These are phyloP conservation scores for Halcyon malimbica DNA, from an alignment of 2,113 vertebrate genomes.

Conservation along the genomic window DNA sequence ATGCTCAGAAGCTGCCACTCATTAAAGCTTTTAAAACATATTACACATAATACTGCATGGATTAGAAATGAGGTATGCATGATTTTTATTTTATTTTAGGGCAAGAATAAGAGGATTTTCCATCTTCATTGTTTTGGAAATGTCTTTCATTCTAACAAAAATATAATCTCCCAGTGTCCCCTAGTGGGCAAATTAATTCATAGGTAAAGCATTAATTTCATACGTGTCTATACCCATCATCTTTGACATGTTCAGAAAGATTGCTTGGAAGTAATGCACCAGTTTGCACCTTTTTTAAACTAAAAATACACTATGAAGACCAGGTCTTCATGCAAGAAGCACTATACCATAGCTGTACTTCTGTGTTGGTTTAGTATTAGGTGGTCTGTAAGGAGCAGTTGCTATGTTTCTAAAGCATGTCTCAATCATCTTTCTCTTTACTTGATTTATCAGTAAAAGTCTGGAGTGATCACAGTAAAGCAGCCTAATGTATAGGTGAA, in stretches of 20 bases:
- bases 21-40: background rate
- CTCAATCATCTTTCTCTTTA: background rate
- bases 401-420: background rate
- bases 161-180: conserved; percentile 73
- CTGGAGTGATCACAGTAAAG: background rate
- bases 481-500: background rate
- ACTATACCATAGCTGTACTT: fast-evolving
- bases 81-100: background rate
- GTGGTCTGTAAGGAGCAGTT: background rate
- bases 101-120: background rate
- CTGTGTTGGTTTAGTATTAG: background rate
- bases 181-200: conserved; percentile 62
- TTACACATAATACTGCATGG: background rate
- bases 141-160: conserved; percentile 20
- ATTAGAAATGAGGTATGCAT: background rate
- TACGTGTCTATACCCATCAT: background rate
- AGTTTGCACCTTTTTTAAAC: background rate
- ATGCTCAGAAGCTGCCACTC: background rate
- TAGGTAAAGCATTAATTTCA: background rate
- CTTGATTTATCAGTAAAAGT: background rate
- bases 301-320: background rate
- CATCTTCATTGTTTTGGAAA: background rate
- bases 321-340: background rate
- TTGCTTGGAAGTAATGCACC: background rate
- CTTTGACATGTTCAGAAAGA: background rate